Evolutionary conservation across 2,888 invertebrate species (phyloP).

Genomic region (Cartodere bifasciata): DNA sequence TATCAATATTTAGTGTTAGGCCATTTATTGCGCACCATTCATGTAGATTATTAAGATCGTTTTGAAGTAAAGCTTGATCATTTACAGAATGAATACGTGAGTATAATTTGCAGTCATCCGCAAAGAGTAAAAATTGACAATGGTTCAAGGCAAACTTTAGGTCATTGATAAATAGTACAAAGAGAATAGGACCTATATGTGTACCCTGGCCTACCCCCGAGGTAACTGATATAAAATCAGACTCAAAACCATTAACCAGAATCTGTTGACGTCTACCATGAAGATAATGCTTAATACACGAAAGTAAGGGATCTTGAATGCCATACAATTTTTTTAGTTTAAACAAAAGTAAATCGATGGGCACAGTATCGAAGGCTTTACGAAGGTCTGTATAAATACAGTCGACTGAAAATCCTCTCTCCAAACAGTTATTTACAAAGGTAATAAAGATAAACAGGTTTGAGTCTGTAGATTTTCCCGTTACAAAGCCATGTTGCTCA

Average conservation of each 20-base stretch:
- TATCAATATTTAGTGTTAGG: slow-evolving; percentile 3
- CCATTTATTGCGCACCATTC: not conserved
- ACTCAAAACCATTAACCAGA: not conserved
- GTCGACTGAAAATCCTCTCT: too few species aligned
- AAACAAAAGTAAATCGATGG: not conserved
- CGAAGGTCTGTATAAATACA: too few species aligned
- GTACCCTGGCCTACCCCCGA: slow-evolving; percentile 5
- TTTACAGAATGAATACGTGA: not conserved
- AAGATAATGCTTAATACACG: slow-evolving; percentile 1
- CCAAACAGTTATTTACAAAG: too few species aligned
- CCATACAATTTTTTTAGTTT: not conserved
- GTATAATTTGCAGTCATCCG: slow-evolving; percentile 8
- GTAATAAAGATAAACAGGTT: too few species aligned
- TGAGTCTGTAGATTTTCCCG: too few species aligned
- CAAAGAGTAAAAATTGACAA: slow-evolving; percentile 4
- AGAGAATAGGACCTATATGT: slow-evolving; percentile 4
- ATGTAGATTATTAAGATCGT: slow-evolving; percentile 2
- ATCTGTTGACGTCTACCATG: slow-evolving; percentile 4
- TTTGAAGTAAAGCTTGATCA: slow-evolving; percentile 1
- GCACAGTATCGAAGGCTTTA: too few species aligned
- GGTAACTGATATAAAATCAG: not conserved
- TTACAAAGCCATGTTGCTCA: too few species aligned
- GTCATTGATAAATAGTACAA: slow-evolving; percentile 8
- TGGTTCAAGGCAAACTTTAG: not conserved
- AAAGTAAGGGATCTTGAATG: not conserved